A percentile compares a stretch with the other conserved stretches of the same genome.
phyloP scores from a whole-genome alignment of 2,113 vertebrate genomes.

The Dasypus novemcinctus region DNA sequence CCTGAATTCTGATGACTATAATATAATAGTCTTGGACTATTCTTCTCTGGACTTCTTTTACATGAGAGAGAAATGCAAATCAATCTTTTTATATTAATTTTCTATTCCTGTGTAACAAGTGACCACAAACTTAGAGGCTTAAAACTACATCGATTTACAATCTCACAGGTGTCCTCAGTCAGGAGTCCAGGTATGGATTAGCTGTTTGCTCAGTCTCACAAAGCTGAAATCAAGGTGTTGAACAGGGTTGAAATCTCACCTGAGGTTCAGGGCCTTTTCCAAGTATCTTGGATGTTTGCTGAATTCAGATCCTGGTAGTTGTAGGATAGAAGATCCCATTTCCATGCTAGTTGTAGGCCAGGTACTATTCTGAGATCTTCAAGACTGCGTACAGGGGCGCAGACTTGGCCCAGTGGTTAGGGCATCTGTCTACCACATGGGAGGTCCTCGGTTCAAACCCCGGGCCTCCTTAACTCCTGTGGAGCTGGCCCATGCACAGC shows the following conservation, averaged over 20 bases:
- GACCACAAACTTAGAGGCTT: not conserved
- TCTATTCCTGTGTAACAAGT: not conserved
- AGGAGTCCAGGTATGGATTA: not conserved
- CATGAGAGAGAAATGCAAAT: too few relatives aligned
- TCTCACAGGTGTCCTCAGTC: not conserved
- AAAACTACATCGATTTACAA: not conserved
- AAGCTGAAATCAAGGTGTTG: too few relatives aligned
- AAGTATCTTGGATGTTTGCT: not conserved
- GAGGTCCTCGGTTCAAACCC: too few relatives aligned
- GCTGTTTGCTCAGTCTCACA: not conserved
- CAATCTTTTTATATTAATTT: too few relatives aligned
- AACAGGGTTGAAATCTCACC: not conserved
- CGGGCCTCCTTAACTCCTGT: too few relatives aligned
- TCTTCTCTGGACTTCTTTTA: not conserved
- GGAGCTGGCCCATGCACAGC: too few relatives aligned
- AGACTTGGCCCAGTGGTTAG: too few relatives aligned
- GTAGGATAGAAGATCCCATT: not conserved
- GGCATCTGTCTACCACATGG: too few relatives aligned
- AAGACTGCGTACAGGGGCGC: too few relatives aligned
- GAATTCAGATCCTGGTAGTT: not conserved
- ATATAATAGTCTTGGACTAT: not conserved
- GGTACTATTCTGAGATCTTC: too few relatives aligned
- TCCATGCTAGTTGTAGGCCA: not conserved
- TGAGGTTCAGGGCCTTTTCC: not conserved
- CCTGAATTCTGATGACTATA: not conserved